Evolutionary conservation across 2,113 vertebrate genomes (phyloP), one percentile per base, ranked within the genome.

Genomic region (Salvelinus alpinus): DNA sequence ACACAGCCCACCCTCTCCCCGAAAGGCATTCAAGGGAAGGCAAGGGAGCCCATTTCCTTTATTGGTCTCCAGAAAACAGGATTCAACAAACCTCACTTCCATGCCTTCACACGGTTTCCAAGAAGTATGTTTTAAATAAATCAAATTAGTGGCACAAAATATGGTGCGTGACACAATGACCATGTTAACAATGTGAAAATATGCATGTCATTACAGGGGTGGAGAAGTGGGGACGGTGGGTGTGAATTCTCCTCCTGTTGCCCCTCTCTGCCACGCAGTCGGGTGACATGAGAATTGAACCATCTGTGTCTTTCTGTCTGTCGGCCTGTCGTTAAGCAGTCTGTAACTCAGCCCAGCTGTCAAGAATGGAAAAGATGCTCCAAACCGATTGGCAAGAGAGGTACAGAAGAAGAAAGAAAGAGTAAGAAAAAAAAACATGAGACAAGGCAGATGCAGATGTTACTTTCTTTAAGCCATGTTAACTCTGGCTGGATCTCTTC

Each of bases 281-380:
- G 25, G 81, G 85, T 80, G 88, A 89, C 90, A 84, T 85, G 90
- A 85, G 87, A 88, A 88, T 76, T 80, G 84, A 91, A 89, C 88
- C 91, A 91, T 92, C 89, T 90, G 90, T 64, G 79, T 84, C 69
- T 68, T 67, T 78, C 76, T 38, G 27, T 79, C 31, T 75, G 76
- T 74, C 80, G 14, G 72, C 77, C 79, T 20, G 64, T 82, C n/a
- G 75, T 77, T 85, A 51, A 75, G 73, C 82, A 78, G 86, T 72
- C 86, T 73, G 76, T 88, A 89, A 91, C 79, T 85, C 65, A 70
- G 77, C 85, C 84, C 88, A 89, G 90, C 90, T 90, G 89, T 81
- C 83, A 81, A 84, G 11, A 76, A 82, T 80, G 86, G 85, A 88
- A 88, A 86, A 81, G 85, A 88, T 74, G 87, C 78, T 87, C 80